Evolutionary conservation across 2,888 invertebrate species (phyloP).

Genomic region (Gasteruption jaculator): DNA sequence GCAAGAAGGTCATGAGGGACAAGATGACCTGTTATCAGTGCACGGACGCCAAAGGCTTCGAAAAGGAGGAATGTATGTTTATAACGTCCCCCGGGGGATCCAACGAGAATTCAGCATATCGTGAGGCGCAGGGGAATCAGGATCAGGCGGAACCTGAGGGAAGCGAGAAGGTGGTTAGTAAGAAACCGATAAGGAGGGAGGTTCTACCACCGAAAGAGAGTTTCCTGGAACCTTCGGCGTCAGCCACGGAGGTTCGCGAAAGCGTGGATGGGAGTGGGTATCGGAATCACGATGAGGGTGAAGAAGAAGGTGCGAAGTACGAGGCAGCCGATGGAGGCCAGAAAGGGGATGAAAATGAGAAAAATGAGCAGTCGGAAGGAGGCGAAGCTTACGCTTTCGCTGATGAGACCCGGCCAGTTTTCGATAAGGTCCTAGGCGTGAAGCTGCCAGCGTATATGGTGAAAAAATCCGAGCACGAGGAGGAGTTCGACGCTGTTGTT

Average conservation of each 20-base stretch:
- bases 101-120: constrained; percentile 63
- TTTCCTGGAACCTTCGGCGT: constrained; percentile 24
- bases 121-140: constrained; percentile 59
- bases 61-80: constrained; percentile 77
- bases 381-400: constrained; percentile 48
- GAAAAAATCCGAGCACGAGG: constrained; percentile 64
- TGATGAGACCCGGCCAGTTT: constrained; percentile 64
- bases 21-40: constrained; percentile 77
- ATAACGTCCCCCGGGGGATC: constrained; percentile 66
- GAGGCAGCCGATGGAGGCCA: constrained; percentile 30
- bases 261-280: not conserved
- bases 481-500: constrained; percentile 59
- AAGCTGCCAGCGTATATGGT: constrained; percentile 68
- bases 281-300: constrained; percentile 34
- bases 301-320: constrained; percentile 29
- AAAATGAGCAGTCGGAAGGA: constrained; percentile 27
- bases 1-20: constrained; percentile 67
- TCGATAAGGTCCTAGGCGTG: constrained; percentile 62
- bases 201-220: constrained; percentile 19
- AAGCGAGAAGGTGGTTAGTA: constrained; percentile 42
- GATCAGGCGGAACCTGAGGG: constrained; percentile 21
- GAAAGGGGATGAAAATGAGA: constrained; percentile 28
- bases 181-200: constrained; percentile 47
- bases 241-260: constrained; percentile 21
- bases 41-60: constrained; percentile 63